Evolutionary conservation across 2,797 vertebrate species (phyloP).

Genomic region (Characodon lateralis): DNA sequence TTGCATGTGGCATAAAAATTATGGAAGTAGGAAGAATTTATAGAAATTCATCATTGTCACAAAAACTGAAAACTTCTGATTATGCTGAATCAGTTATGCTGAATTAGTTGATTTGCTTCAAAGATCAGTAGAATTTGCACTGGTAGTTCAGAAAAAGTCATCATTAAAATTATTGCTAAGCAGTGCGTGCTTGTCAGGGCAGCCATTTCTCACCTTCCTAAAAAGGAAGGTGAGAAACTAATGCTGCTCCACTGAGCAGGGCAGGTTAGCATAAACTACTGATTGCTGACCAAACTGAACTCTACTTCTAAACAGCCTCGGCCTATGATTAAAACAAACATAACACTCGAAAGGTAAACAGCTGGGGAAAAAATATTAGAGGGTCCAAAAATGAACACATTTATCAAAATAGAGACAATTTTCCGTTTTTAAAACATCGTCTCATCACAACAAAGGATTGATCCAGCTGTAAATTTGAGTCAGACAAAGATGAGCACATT

Average conservation of each 20-base stretch:
- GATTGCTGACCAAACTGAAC: slow-evolving; percentile 6
- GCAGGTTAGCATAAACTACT: slow-evolving; percentile 30
- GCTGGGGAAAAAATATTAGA: slow-evolving; percentile 7
- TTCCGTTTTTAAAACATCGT: neutral
- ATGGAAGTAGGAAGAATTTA: slow-evolving; percentile 33
- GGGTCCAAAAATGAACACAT: slow-evolving; percentile 1
- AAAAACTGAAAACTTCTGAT: slow-evolving; percentile 18
- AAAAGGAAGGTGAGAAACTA: too few relatives aligned
- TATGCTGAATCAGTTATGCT: slow-evolving; percentile 2
- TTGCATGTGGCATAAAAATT: slow-evolving; percentile 36
- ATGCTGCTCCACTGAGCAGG: neutral
- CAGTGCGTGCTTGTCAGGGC: slow-evolving; percentile 27
- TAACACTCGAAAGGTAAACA: slow-evolving; percentile 5
- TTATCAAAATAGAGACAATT: neutral
- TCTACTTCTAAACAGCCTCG: slow-evolving; percentile 10
- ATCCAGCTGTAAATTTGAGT: slow-evolving; percentile 40
- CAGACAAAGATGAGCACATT: slow-evolving; percentile 69
- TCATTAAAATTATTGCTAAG: slow-evolving; percentile 37
- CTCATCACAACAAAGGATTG: slow-evolving; percentile 23
- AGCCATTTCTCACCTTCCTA: too few relatives aligned
- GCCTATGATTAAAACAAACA: neutral
- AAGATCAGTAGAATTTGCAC: slow-evolving; percentile 22
- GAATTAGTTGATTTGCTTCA: slow-evolving; percentile 33
- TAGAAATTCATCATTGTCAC: slow-evolving; percentile 3
- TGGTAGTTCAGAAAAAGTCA: slow-evolving; percentile 19